These are phyloP conservation scores for Oscheius sp. DNA, from an alignment of 1,140 invertebrate genomes.

Conservation along the genomic window DNA sequence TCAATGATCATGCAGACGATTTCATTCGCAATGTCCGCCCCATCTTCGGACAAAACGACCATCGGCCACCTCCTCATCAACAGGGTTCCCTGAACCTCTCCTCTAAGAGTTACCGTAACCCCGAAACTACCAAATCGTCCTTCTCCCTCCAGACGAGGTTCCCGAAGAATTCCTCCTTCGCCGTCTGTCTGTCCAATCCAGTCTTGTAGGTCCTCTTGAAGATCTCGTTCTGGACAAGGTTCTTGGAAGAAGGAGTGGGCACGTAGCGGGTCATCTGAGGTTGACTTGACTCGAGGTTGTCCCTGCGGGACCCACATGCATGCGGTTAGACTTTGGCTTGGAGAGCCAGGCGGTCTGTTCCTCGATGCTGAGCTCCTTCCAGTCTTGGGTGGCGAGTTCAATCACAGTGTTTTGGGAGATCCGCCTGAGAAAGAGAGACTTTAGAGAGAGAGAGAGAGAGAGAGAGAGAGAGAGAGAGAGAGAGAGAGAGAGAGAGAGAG, in stretches of 20 bases:
- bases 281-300: not conserved
- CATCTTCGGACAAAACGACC: not conserved
- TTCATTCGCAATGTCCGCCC: not conserved
- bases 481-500: too few species aligned
- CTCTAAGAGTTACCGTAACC: too few species aligned
- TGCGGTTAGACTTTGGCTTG: not conserved
- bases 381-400: not conserved
- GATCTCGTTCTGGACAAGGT: conserved; percentile 4
- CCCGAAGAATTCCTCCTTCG: not conserved
- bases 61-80: not conserved
- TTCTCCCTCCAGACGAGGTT: conserved; percentile 2
- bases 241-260: too few species aligned
- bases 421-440: too few species aligned
- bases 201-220: conserved; percentile 2
- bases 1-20: not conserved
- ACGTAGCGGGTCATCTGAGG: not conserved
- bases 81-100: not conserved
- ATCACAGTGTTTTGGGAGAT: not conserved
- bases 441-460: too few species aligned
- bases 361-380: not conserved
- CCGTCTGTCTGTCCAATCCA: not conserved
- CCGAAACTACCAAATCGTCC: too few species aligned
- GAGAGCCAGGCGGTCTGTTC: conserved; percentile 6
- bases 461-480: too few species aligned
- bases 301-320: too few species aligned